Evolutionary conservation across 2,888 invertebrate species (phyloP).

Genomic region (Sarcophaga carnaria): DNA sequence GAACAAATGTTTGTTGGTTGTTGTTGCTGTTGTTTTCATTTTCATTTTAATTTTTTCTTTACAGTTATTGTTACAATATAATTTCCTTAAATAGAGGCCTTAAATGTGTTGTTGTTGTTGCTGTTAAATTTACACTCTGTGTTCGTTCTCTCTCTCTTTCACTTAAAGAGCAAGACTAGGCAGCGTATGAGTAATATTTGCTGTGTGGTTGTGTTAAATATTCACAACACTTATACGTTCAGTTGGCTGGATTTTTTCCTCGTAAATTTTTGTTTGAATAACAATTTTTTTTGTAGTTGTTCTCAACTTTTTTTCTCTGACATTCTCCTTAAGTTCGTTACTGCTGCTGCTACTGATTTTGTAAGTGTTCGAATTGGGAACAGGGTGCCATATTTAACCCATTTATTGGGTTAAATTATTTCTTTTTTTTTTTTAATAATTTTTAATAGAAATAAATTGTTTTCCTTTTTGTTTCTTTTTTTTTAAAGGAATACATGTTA

Average conservation of each 20-base stretch:
- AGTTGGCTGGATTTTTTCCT: neutral
- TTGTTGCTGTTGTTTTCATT: neutral
- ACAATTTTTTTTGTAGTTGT: neutral
- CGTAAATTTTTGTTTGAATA: neutral
- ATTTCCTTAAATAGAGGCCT: constrained; percentile 29
- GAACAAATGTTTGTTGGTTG: neutral
- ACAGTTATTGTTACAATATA: too few species aligned
- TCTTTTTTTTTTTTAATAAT: neutral
- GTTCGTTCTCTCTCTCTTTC: too few species aligned
- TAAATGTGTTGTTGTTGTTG: constrained; percentile 16
- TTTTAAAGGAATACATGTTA: neutral
- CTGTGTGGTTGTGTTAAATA: constrained; percentile 9
- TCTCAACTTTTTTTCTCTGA: neutral
- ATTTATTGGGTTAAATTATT: constrained; percentile 8
- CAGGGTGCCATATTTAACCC: constrained; percentile 10
- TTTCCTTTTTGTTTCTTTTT: neutral
- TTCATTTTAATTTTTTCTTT: too few species aligned
- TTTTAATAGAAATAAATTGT: neutral
- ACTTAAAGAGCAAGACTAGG: neutral
- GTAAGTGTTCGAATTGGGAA: neutral
- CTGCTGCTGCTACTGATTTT: neutral
- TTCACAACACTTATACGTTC: constrained; percentile 46
- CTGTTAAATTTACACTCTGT: neutral
- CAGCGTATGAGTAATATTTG: constrained; percentile 36
- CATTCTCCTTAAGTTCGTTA: neutral